These are phyloP conservation scores for Spodoptera exigua DNA, from an alignment of 2,888 invertebrate species.

Conservation along the genomic window DNA sequence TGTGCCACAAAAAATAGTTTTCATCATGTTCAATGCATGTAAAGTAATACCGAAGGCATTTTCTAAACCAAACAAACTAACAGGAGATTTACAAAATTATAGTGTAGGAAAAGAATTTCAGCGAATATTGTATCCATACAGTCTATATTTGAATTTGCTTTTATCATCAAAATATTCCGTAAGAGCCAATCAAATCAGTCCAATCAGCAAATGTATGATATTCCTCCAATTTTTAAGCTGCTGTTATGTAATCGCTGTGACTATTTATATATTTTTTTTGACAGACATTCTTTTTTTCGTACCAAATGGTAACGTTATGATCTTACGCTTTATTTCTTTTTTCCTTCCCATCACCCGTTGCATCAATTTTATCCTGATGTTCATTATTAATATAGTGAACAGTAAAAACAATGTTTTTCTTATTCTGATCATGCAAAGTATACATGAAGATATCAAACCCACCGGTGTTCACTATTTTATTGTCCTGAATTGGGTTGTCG, in stretches of 20 bases:
- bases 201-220: neutral
- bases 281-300: too few species aligned
- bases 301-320: too few species aligned
- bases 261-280: neutral
- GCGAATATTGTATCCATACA: conserved; percentile 23
- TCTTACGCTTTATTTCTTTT: neutral
- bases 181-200: conserved; percentile 22
- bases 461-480: neutral
- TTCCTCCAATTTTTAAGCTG: conserved; percentile 3
- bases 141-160: conserved; percentile 15
- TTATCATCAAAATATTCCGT: conserved; percentile 30
- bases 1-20: too few species aligned
- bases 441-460: neutral
- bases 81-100: conserved; percentile 16
- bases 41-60: neutral
- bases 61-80: neutral
- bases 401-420: neutral
- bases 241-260: neutral
- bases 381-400: neutral
- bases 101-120: conserved; percentile 16
- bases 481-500: neutral
- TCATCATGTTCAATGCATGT: neutral
- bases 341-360: neutral
- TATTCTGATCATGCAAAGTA: neutral
- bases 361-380: neutral